phyloP scores from a whole-genome alignment of 2,888 invertebrate species.

The Nymphalis polychloros region DNA sequence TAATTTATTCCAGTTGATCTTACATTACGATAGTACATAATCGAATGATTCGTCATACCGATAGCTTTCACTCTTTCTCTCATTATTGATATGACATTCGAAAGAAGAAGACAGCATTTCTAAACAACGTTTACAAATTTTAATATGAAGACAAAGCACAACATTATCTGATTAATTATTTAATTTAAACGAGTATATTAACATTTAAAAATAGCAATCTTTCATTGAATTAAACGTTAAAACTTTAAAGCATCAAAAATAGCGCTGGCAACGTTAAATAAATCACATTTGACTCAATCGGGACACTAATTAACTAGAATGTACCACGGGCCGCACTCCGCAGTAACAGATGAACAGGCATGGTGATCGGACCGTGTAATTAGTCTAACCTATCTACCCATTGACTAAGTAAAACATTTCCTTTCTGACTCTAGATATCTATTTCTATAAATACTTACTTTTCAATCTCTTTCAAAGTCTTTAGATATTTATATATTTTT shows the following conservation, averaged over 20 bases:
- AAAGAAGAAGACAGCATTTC: too few species aligned
- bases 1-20: too few species aligned
- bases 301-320: slow-evolving; percentile 73
- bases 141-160: too few species aligned
- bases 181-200: too few species aligned
- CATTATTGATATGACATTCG: too few species aligned
- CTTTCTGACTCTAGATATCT: neutral
- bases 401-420: neutral
- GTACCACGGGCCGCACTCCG: slow-evolving; percentile 68
- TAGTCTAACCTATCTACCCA: slow-evolving; percentile 60
- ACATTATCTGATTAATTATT: too few species aligned
- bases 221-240: neutral
- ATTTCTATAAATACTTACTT: neutral
- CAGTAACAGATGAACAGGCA: slow-evolving; percentile 78
- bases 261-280: slow-evolving; percentile 47
- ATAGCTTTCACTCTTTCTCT: too few species aligned
- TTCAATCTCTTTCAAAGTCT: neutral
- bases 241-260: slow-evolving; percentile 5
- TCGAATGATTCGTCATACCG: too few species aligned
- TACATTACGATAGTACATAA: too few species aligned
- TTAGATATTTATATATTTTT: too few species aligned
- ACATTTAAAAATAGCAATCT: neutral
- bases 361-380: slow-evolving; percentile 77
- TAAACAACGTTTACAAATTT: too few species aligned
- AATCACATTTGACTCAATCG: slow-evolving; percentile 66